Conservation (phyloP, 1,140 invertebrate genomes). For the Nixonia krombeini region DNA sequence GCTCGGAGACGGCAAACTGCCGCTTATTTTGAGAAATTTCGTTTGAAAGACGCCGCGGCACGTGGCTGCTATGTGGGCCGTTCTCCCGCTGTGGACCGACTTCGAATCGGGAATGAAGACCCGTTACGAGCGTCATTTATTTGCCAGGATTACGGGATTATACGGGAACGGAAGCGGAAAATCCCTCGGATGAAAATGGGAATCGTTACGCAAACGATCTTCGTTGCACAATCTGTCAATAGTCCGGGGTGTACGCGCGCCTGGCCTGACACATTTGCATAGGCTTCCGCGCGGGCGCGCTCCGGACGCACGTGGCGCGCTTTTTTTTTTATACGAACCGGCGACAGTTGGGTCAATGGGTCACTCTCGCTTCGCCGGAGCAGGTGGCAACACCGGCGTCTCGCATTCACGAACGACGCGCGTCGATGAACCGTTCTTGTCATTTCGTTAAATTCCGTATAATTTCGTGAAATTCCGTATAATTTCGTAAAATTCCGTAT, state of each 20-base stretch:
- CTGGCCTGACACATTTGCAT: slow-evolving; percentile 28
- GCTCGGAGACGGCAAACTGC: no score
- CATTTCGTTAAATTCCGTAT: slow-evolving; percentile 12
- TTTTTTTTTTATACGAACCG: slow-evolving; percentile 47
- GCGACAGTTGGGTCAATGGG: slow-evolving; percentile 63
- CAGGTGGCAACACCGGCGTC: slow-evolving; percentile 41
- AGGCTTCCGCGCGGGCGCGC: no score
- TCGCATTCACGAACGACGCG: no score
- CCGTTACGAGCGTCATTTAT: slow-evolving; percentile 16
- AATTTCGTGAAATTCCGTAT: no score
- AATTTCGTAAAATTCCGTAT: no score
- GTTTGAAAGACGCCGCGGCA: slow-evolving; percentile 26
- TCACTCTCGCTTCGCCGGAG: slow-evolving; percentile 63
- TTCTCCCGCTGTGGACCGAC: no score
- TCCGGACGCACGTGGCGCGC: slow-evolving; percentile 29
- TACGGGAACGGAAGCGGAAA: neutral
- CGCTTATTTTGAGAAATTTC: neutral
- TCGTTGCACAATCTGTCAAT: no score
- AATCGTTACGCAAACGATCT: no score
- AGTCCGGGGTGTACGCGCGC: slow-evolving; percentile 2
- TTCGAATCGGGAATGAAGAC: slow-evolving; percentile 15
- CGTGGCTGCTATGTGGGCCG: no score
- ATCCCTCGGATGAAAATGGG: neutral
- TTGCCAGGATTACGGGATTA: slow-evolving; percentile 11
- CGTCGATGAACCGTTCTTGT: slow-evolving; percentile 39